Percentiles rank a stretch among this genome's conserved stretches.
These are phyloP conservation scores for Girardia tigrina DNA, from an alignment of 2,888 invertebrate genomes.

Conservation along the genomic window DNA sequence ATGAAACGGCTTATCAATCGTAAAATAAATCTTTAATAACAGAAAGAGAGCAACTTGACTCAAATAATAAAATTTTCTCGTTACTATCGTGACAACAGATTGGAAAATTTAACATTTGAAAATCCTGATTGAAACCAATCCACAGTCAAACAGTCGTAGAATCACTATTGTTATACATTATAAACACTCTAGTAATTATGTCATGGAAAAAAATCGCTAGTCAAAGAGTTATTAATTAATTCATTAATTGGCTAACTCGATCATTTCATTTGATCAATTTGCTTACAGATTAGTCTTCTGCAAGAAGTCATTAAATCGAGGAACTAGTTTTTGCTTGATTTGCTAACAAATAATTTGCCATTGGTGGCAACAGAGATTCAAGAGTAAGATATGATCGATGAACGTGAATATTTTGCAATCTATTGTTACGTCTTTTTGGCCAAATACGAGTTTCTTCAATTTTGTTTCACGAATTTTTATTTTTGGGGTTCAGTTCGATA, in stretches of 20 bases:
- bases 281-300: background rate
- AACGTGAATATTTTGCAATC: conserved; percentile 98
- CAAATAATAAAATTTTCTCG: conserved; percentile 23
- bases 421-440: conserved; percentile 93
- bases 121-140: conserved; percentile 16
- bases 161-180: conserved; percentile 10
- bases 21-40: conserved; percentile 15
- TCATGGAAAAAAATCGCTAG: conserved; percentile 15
- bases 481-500: no score
- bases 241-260: conserved; percentile 19
- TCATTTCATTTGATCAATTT: background rate
- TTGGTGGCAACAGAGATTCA: background rate
- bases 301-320: background rate
- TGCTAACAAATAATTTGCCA: background rate
- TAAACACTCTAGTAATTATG: conserved; percentile 10
- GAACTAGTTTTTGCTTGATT: background rate
- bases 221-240: background rate
- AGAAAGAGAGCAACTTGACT: conserved; percentile 15
- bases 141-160: conserved; percentile 8
- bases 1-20: conserved; percentile 15
- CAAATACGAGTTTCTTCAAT: conserved; percentile 92
- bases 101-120: conserved; percentile 18
- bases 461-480: no score
- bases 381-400: conserved; percentile 62
- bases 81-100: background rate